These are phyloP conservation scores for Drosophila asahinai DNA, from an alignment of 1,140 invertebrate species.

Conservation along the genomic window DNA sequence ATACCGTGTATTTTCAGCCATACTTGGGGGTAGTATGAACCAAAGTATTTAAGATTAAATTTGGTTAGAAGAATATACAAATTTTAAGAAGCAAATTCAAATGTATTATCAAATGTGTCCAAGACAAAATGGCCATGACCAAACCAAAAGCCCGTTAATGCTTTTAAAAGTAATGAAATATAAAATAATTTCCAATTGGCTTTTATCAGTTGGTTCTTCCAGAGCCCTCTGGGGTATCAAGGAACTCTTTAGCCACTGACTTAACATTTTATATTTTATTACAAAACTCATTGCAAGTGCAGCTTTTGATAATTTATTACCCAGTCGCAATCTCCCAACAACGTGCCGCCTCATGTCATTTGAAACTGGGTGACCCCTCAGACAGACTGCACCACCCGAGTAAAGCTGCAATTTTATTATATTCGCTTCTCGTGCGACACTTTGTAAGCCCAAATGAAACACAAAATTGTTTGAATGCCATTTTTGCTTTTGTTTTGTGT, in stretches of 20 bases:
- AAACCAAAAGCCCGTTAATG: not conserved
- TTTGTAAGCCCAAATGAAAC: conserved; percentile 42
- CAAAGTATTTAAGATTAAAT: not conserved
- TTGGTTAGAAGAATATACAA: too few species aligned
- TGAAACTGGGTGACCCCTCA: conserved; percentile 30
- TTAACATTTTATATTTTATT: conserved; percentile 4
- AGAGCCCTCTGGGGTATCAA: not conserved
- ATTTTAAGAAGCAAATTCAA: not conserved
- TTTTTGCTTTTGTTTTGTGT: conserved; percentile 26
- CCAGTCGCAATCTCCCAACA: conserved; percentile 10
- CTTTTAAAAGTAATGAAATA: not conserved
- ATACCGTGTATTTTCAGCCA: not conserved
- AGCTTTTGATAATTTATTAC: conserved; percentile 22
- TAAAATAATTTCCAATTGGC: not conserved
- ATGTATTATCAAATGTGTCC: not conserved
- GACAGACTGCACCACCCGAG: conserved; percentile 2
- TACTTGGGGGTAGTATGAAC: not conserved
- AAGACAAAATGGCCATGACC: too few species aligned
- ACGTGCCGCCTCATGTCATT: conserved; percentile 16
- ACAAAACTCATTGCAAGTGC: conserved; percentile 11
- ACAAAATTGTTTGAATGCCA: conserved; percentile 61
- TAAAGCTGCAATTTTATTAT: conserved; percentile 8
- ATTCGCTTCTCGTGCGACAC: conserved; percentile 35
- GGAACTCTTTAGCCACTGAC: not conserved
- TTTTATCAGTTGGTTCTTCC: not conserved